Percentiles rank a stretch among this genome's conserved stretches.
Conservation (phyloP, 1,140 invertebrate species). For the Pseudoatta argentina region DNA sequence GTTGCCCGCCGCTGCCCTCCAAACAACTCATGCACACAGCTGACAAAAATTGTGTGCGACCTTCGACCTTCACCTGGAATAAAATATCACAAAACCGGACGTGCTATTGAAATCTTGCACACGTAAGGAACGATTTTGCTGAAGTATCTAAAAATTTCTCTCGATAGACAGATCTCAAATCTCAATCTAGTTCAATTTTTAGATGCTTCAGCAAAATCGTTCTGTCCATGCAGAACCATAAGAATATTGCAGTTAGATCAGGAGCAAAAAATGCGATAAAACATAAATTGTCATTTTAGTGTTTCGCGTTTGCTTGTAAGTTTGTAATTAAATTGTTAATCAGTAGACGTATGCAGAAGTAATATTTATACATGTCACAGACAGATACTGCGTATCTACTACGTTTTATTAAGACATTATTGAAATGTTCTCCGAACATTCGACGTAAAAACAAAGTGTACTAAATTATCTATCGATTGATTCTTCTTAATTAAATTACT, state of each 20-base stretch:
- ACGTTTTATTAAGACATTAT: background rate
- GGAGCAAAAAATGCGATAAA: background rate
- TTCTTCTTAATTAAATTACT: background rate
- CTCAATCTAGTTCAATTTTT: no score
- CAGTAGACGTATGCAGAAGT: background rate
- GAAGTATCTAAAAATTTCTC: no score
- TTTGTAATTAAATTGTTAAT: background rate
- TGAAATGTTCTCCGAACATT: background rate
- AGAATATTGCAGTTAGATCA: background rate
- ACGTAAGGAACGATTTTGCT: no score
- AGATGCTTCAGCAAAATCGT: no score
- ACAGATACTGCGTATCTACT: background rate
- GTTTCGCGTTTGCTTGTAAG: background rate
- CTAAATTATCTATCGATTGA: background rate
- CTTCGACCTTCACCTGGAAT: constrained; percentile 94
- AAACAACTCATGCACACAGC: constrained; percentile 97
- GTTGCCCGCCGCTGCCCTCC: constrained; percentile 91
- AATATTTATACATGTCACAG: background rate
- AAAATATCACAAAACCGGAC: constrained; percentile 31
- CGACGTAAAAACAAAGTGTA: background rate
- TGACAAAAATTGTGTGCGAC: constrained; percentile 95
- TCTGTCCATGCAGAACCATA: no score
- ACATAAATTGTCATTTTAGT: background rate
- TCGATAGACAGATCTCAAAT: no score
- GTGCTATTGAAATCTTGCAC: constrained; percentile 13